These are phyloP conservation scores for Oryzias melastigma DNA, from an alignment of 2,113 vertebrate species.

Conservation along the genomic window DNA sequence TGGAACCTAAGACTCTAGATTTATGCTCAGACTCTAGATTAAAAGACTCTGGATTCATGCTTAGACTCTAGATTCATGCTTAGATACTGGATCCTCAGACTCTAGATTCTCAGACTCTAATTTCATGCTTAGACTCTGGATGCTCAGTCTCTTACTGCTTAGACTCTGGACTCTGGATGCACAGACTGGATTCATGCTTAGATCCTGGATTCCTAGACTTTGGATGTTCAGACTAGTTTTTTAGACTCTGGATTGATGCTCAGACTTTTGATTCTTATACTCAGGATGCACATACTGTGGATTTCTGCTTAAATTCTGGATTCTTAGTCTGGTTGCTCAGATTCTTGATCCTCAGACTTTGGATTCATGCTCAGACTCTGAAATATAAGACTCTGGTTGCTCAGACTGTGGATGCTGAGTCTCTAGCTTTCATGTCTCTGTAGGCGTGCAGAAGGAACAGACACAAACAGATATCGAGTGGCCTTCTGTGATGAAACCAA, in stretches of 20 bases:
- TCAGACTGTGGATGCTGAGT: background rate
- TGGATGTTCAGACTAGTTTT: too few species aligned
- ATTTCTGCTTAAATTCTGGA: background rate
- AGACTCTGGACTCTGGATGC: too few species aligned
- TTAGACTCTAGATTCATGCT: too few species aligned
- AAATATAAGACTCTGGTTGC: background rate
- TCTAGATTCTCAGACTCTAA: too few species aligned
- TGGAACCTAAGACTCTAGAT: too few species aligned
- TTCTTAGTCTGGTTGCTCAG: background rate
- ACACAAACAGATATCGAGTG: slow-evolving; percentile 4
- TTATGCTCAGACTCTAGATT: too few species aligned
- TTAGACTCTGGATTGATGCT: too few species aligned
- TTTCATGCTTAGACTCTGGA: too few species aligned
- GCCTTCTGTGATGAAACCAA: slow-evolving; percentile 21
- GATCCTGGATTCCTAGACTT: background rate
- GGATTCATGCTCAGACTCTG: background rate
- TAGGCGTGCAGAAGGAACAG: background rate
- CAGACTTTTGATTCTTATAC: too few species aligned
- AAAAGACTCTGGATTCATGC: too few species aligned
- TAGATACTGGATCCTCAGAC: too few species aligned
- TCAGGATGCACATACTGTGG: background rate
- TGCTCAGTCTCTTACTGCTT: background rate
- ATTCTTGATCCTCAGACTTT: background rate
- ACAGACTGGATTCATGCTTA: too few species aligned
- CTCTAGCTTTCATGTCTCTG: background rate